Base-by-base conservation (phyloP, 35 echinoderm and acorn worm genomes). In the Antedon bifida region DNA sequence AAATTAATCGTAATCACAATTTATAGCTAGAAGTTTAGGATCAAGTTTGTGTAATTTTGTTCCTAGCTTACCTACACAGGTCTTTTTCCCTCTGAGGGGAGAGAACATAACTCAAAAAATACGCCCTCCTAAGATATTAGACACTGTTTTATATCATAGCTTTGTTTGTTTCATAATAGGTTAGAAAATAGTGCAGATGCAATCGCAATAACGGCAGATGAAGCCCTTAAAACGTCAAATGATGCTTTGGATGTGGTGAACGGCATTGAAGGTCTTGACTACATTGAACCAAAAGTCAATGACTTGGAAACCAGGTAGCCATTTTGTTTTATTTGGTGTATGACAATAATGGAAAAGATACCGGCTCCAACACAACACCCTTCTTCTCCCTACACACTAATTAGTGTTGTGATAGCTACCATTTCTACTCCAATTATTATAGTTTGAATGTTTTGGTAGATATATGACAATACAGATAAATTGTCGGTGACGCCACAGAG, bases 171-270 rank as follows among this genome's bases (percentile, higher is more conserved):
- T 42, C 4, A 42, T 42, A 42, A 14, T 77, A 93, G 91, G 23
- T 85, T 89, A 78, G 76, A 31, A 23, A 79, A 30, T 0, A 45
- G 82, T 74, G 83, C 83, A 0, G 46, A 76, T 23, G 45, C 33
- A 23, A 79, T 93, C 16, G 87, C 86, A 28, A 64, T 39, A 5
- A 83, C 82, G 4, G 77, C 91, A 21, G 8, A 32, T n/a, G 56
- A 82, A n/a, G 91, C 91, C 23, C 84, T 89, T 12, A 82, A 85
- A 30, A 85, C 87, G 34, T 88, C 91, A n/a, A 83, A 85, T 38
- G 83, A 77, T 45, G 91, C 91, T 21, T 73, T 89, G 33, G 79
- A 83, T 23, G 78, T 82, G 26, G 91, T 82, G 12, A 28, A 83
- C 31, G 80, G 75, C 33, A 77, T 88, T 26, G 73, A 78, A 2